Percentiles rank a stretch among this genome's conserved stretches.
phyloP scores from a whole-genome alignment of 2,888 invertebrate species.

The Holacanthella duospinosa region DNA sequence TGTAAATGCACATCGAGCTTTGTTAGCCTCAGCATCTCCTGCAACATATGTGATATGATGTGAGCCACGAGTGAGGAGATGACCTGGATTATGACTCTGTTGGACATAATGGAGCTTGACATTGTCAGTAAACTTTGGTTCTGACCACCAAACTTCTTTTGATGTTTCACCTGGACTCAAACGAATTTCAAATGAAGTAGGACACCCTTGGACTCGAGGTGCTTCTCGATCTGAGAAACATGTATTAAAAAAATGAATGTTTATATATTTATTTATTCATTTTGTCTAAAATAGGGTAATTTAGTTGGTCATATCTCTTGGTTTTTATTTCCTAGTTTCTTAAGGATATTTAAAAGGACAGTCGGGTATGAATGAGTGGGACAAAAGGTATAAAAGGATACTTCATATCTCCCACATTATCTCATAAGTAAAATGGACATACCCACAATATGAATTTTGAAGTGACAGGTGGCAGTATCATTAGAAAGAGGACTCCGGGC shows the following conservation, averaged over 20 bases:
- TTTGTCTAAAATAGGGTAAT: too few relatives aligned
- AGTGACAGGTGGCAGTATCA: constrained; percentile 49
- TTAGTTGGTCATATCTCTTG: too few relatives aligned
- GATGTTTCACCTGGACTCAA: constrained; percentile 48
- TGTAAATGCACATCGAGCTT: constrained; percentile 54
- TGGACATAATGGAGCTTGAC: constrained; percentile 49
- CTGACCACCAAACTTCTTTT: constrained; percentile 53
- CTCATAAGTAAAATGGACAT: too few relatives aligned
- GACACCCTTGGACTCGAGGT: constrained; percentile 51
- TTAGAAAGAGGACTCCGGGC: constrained; percentile 50
- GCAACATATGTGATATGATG: constrained; percentile 56
- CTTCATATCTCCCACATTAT: too few relatives aligned
- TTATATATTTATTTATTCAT: too few relatives aligned
- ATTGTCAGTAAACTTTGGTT: constrained; percentile 54
- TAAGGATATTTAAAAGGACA: too few relatives aligned
- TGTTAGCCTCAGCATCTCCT: constrained; percentile 53
- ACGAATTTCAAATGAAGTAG: constrained; percentile 51
- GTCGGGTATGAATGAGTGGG: too few relatives aligned
- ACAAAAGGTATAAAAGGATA: too few relatives aligned
- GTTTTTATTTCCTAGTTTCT: too few relatives aligned
- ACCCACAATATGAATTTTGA: constrained; percentile 52
- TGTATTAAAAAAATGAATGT: too few relatives aligned
- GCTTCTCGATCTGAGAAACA: constrained; percentile 46
- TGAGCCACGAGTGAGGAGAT: constrained; percentile 49
- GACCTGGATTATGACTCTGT: constrained; percentile 46